These are phyloP conservation scores for Tokudaia tokunoshimensis DNA, from an alignment of 2,797 vertebrate genomes.

Conservation along the genomic window DNA sequence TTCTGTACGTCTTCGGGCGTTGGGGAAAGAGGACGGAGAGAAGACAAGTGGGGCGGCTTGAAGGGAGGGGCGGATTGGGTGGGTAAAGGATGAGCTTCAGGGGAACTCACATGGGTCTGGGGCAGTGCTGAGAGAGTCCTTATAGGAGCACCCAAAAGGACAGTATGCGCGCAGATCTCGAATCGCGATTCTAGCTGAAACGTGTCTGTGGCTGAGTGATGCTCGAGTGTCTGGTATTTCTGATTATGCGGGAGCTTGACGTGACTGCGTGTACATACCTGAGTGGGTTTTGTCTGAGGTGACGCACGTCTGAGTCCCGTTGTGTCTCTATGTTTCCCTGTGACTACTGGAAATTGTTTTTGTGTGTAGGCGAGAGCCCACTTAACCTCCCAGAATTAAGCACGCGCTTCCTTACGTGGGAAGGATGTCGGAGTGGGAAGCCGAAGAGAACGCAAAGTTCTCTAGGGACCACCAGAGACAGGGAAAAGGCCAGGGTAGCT, in stretches of 20 bases:
- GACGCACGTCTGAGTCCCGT: slow-evolving; percentile 37
- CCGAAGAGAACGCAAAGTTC: slow-evolving; percentile 74
- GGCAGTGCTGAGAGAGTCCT: background rate
- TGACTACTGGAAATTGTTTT: slow-evolving; percentile 30
- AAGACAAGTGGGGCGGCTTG: background rate
- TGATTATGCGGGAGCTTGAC: slow-evolving; percentile 29
- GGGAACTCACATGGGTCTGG: background rate
- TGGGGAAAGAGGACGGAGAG: slow-evolving; percentile 57
- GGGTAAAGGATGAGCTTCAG: background rate
- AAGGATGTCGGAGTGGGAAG: slow-evolving; percentile 49
- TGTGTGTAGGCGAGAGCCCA: slow-evolving; percentile 49
- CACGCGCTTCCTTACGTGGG: slow-evolving; percentile 62
- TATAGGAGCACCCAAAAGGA: background rate
- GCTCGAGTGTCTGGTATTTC: background rate
- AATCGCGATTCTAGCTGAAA: background rate
- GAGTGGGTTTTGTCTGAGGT: slow-evolving; percentile 10
- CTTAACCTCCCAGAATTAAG: slow-evolving; percentile 63
- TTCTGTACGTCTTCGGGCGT: slow-evolving; percentile 82
- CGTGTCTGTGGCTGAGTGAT: slow-evolving; percentile 1
- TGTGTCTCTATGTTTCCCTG: background rate
- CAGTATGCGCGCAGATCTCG: background rate
- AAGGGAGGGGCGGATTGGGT: slow-evolving; percentile 49
- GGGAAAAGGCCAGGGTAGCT: background rate
- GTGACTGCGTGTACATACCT: background rate
- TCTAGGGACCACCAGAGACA: slow-evolving; percentile 2